Evolutionary conservation across 2,888 invertebrate genomes (phyloP), one percentile per base, ranked within the genome.

Genomic region (Meloe dianella): DNA sequence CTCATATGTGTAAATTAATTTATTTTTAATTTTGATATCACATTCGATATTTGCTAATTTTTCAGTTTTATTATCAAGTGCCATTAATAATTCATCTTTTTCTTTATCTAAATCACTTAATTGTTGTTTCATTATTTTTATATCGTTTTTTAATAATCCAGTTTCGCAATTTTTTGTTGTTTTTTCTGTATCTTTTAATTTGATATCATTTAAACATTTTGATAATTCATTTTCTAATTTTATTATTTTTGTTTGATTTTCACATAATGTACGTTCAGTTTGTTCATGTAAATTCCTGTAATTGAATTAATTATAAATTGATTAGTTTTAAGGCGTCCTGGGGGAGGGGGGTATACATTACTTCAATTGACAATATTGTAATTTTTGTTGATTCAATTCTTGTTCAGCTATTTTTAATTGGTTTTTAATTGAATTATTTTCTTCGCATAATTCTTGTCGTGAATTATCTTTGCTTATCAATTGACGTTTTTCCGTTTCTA

Each of bases 21-120:
- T 86, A 66, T 87, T 86, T 74, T 89, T 89, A 32, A 86, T 83
- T 75, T 87, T 87, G 0, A 91, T 69, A 72, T 92, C 91, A 63
- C 88, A 87, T 79, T 93, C 92, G 64, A 92, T 77, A 65, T 85
- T 82, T 72, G 87, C 89, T 20, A 89, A 85, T 75, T 85, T 87
- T 82, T 93, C 92, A 17, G 92, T 90, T 82, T 92, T 93, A 65
- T 88, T 86, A 78, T 93, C 92, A 70, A 93, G 79, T 73, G 89
- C 89, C 79, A 89, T 90, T 84, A 88, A 74, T 66, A 90, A 81
- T 56, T 85, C 85, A 81, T 93, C 92, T 74, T 92, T 90, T 79
- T 93, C 93, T 75, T 88, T 87, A 78, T 93, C 92, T 60, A 92
- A 81, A 69, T 87, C 86, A 35, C 87, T 85, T 73, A 91, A 86